Evolutionary conservation across 2,888 invertebrate genomes (phyloP), one percentile per base, ranked within the genome.

Genomic region (Meteorus colon): DNA sequence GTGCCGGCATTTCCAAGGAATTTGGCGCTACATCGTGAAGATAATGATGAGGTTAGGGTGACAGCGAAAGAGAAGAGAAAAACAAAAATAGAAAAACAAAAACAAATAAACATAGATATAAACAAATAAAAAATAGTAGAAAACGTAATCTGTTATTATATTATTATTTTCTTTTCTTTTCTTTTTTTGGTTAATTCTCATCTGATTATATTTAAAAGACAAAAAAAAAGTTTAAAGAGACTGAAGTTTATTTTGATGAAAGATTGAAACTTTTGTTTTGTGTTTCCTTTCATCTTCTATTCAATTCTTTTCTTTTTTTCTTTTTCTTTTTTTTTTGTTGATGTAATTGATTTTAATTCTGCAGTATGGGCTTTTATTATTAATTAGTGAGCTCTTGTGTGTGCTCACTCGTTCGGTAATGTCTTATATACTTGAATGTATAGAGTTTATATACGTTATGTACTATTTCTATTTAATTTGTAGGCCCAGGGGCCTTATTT

Each of bases 1-100:
- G 88, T 90, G 19, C 89, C 90, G 48, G 90, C 89, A 27, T 90
- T 90, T 80, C 90, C 90, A 41, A 84, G 90, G 77, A 90, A 90
- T 83, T 86, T 90, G 62, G 88, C 89, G 12, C 85, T 88, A 19
- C 87, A 85, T 80, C 84, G 87, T 48, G 89, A 89, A 67, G 88
- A 89, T 73, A 86, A 86, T 75, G 87, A 89, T 80, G 89, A 89
- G 88, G 89, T 89, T 83, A 84, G 74, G 45, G 16, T 37, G 19
- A 27, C 34, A 34, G 29, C 45, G 31, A 16, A 24, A 27, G 4
- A 27, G 24, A 60, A 29, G 2, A 27, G 27, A 62, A 62, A 62
- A 29, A 60, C 34, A 34, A 34, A 34, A 34, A 34, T 8, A 6
- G 12, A 41, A 34, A 34, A 41, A 41, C 2, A 8, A 8, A 41